Percentiles rank a stretch among this genome's conserved stretches.
These are phyloP conservation scores for Scaptodrosophila lebanonensis DNA, from an alignment of 1,140 invertebrate species.

Conservation along the genomic window DNA sequence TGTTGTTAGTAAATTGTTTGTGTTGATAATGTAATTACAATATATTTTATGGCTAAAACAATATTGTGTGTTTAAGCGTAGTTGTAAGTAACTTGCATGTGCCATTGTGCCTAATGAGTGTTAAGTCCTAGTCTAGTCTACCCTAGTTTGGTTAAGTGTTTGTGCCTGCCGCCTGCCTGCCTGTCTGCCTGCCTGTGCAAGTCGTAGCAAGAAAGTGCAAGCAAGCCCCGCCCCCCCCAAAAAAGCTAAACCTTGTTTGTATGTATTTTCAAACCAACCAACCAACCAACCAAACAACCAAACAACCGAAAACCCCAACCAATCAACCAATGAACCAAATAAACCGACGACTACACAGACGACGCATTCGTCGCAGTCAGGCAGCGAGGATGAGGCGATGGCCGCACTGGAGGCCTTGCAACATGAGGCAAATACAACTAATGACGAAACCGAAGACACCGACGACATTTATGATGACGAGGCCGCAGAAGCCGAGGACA, in stretches of 20 bases:
- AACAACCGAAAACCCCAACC: constrained; percentile 11
- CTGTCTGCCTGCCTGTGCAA: too few species aligned
- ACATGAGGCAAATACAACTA: constrained; percentile 56
- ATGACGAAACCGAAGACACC: constrained; percentile 57
- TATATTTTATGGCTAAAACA: constrained; percentile 20
- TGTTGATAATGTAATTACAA: constrained; percentile 9
- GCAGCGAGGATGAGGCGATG: constrained; percentile 68
- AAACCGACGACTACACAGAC: constrained; percentile 35
- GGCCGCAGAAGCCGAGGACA: constrained; percentile 61
- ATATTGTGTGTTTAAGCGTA: constrained; percentile 25
- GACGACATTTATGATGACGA: constrained; percentile 46
- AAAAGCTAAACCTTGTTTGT: constrained; percentile 44
- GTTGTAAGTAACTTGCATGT: constrained; percentile 45
- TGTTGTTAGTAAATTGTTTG: constrained; percentile 1
- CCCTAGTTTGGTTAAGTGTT: too few species aligned
- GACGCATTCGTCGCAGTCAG: constrained; percentile 61
- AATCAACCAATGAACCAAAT: too few species aligned
- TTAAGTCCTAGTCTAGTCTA: too few species aligned
- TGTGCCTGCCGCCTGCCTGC: too few species aligned
- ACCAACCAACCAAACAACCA: constrained; percentile 4
- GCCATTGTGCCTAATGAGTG: too few species aligned
- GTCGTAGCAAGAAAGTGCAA: constrained; percentile 8
- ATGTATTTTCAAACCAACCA: constrained; percentile 8
- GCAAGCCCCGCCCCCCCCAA: constrained; percentile 39
- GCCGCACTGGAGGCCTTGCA: constrained; percentile 46